These are phyloP conservation scores for Drosophila asahinai DNA, from an alignment of 1,140 invertebrate genomes.

Conservation along the genomic window DNA sequence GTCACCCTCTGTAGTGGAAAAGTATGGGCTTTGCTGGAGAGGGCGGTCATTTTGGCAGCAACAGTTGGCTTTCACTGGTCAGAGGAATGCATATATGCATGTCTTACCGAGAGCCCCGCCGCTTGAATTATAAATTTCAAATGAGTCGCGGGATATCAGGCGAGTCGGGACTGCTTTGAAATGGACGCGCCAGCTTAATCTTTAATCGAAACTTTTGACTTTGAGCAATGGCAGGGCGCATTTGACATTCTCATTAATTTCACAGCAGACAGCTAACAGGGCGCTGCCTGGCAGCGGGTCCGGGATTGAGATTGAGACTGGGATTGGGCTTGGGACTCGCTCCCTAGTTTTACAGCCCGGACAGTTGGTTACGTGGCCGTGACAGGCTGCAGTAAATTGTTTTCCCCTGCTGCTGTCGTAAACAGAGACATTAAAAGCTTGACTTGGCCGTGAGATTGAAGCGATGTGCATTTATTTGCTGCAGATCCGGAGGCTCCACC, in stretches of 20 bases:
- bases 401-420: conserved; percentile 43
- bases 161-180: conserved; percentile 6
- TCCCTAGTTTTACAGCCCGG: conserved; percentile 25
- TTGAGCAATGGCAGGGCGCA: conserved; percentile 34
- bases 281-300: background rate
- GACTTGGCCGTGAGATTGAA: conserved; percentile 37
- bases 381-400: conserved; percentile 40
- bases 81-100: conserved; percentile 21
- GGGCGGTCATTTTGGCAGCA: conserved; percentile 4
- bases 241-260: conserved; percentile 65
- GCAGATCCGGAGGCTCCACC: background rate
- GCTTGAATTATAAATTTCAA: conserved; percentile 20
- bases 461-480: conserved; percentile 16
- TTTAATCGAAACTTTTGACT: conserved; percentile 65
- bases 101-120: conserved; percentile 1
- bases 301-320: background rate
- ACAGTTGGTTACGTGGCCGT: conserved; percentile 31
- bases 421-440: conserved; percentile 45
- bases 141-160: conserved; percentile 18
- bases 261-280: conserved; percentile 34
- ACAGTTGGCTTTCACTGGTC: conserved; percentile 27
- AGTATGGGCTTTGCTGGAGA: background rate
- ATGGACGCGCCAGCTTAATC: conserved; percentile 44
- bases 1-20: too few relatives aligned
- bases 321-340: background rate